phyloP scores from a whole-genome alignment of 1,140 invertebrate species.

The Portunus trituberculatus region DNA sequence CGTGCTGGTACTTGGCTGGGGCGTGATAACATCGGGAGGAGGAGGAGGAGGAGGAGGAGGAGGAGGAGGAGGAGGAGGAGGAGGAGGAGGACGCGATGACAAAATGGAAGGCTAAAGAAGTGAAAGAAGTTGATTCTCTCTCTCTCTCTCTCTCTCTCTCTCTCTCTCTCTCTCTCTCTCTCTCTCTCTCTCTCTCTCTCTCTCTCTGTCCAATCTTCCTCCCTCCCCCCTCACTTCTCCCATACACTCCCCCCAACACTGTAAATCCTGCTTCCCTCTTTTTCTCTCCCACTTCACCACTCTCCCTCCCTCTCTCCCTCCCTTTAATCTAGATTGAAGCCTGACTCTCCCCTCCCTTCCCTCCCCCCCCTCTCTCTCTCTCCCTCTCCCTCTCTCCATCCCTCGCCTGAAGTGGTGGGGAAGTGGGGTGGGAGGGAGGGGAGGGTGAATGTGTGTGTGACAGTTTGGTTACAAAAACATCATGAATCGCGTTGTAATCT shows the following conservation, averaged over 20 bases:
- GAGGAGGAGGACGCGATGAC: not conserved
- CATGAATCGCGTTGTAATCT: constrained; percentile 42
- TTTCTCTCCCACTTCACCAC: not conserved
- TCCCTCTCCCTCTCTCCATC: not conserved
- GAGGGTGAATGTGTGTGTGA: constrained; percentile 21
- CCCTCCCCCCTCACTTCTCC: not conserved
- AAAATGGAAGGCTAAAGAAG: not conserved
- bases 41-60: constrained; percentile 1
- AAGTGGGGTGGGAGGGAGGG: not conserved
- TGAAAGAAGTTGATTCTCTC: constrained; percentile 5
- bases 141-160: constrained; percentile 59
- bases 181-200: constrained; percentile 48
- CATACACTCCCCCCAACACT: not conserved
- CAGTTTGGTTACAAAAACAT: constrained; percentile 55
- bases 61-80: constrained; percentile 28
- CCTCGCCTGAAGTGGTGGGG: not conserved
- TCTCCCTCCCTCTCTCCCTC: constrained; percentile 34
- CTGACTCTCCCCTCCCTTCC: not conserved
- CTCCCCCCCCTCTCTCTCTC: not conserved
- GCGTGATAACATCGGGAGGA: not conserved
- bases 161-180: constrained; percentile 35
- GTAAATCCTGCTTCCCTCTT: not conserved
- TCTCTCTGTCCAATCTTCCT: constrained; percentile 25
- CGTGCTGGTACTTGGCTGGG: not conserved
- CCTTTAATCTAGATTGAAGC: constrained; percentile 33